Evolutionary conservation across 2,113 vertebrate species (phyloP), one percentile per base, ranked within the genome.

Genomic region (Cromileptes altivelis): DNA sequence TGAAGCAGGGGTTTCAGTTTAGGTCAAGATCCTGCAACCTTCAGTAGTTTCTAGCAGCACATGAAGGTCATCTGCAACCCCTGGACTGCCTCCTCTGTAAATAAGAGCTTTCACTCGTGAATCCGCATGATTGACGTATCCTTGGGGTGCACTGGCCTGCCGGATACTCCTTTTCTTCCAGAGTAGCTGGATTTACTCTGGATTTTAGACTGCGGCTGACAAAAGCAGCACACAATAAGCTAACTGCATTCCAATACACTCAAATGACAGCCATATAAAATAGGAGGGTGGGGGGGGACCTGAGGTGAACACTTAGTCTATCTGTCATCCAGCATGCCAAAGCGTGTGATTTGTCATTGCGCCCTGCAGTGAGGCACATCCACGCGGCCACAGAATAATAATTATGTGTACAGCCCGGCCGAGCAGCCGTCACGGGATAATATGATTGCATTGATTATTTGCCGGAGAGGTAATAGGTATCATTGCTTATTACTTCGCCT

Each of bases 41-140:
- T 92, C 86, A 68, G 60, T 70, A 84, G 75, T 91, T 91, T 87
- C 67, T 75, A 75, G 76, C 25, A 70, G 60, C 71, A 87, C 78
- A 92, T 78, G 91, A 94, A 93, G 93, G 93, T 94, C 93, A 94
- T 85, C 72, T 85, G 68, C 69, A 64, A 78, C 57, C 67, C 49
- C 1, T 45, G 0, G 78, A 82, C 12, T 45, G 80, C 74, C 69
- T 80, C 70, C 58, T 53, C 70, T 65, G 70, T 90, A 85, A 91
- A 86, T 87, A 90, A 89, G 81, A 88, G 82, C 88, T 85, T 87
- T 82, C 80, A 89, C 87, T 88, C 84, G n/a, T 77, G 87, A 25
- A 90, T 84, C 89, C 77, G 88, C 87, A 85, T 93, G 91, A 94
- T 78, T 93, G 91, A 91, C 85, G 84, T 87, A 78, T 87, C 81